Percentiles rank a stretch among this genome's conserved stretches.
Evolutionary conservation across 2,113 vertebrate species (phyloP).

Genomic region (Perca fluviatilis): DNA sequence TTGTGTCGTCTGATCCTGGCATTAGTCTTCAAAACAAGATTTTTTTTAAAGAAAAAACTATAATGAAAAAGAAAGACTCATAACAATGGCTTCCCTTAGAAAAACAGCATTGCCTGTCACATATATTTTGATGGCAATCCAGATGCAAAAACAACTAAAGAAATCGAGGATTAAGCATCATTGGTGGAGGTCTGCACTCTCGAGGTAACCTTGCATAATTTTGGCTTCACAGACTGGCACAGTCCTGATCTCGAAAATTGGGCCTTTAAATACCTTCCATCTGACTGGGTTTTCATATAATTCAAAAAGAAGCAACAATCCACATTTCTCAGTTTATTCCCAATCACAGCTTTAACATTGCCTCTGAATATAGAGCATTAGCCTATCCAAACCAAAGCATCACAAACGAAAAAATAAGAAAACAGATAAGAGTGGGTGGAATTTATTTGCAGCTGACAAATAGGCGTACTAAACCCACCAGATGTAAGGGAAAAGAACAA

Average conservation of each 20-base stretch:
- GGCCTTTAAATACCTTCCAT: slow-evolving; percentile 30
- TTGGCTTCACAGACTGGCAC: slow-evolving; percentile 5
- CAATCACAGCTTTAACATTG: slow-evolving; percentile 4
- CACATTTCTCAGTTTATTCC: slow-evolving; percentile 15
- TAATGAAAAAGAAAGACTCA: too few species aligned
- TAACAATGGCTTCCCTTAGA: not conserved
- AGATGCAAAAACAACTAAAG: not conserved
- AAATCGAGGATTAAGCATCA: not conserved
- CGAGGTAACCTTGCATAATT: not conserved
- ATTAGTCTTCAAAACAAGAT: too few species aligned
- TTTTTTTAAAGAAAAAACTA: not conserved
- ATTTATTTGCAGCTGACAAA: slow-evolving; percentile 35
- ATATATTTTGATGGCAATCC: not conserved
- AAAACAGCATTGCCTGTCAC: not conserved
- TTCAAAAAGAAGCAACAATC: slow-evolving; percentile 20
- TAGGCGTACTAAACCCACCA: not conserved
- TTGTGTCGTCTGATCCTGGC: too few species aligned
- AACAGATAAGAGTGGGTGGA: not conserved
- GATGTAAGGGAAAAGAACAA: slow-evolving; percentile 21
- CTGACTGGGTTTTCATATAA: slow-evolving; percentile 49
- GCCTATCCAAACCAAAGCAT: not conserved
- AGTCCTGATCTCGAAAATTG: slow-evolving; percentile 14
- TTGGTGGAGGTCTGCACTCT: not conserved
- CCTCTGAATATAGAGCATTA: slow-evolving; percentile 21
- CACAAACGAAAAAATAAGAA: not conserved